phyloP scores from a whole-genome alignment of 2,888 invertebrate species.

The Ectemnius cavifrons region DNA sequence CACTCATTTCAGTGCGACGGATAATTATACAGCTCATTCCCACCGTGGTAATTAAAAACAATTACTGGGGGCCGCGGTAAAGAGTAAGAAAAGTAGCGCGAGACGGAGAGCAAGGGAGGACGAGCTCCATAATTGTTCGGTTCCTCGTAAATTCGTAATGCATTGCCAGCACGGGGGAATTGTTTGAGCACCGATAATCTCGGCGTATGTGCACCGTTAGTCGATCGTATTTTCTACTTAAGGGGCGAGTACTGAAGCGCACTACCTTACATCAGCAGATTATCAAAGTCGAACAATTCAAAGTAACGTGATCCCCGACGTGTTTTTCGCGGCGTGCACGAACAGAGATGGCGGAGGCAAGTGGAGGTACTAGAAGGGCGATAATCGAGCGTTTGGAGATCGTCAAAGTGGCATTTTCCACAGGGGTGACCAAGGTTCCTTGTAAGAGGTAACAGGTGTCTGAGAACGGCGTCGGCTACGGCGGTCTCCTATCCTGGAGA shows the following conservation, averaged over 20 bases:
- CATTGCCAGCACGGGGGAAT: neutral
- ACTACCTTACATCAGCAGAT: neutral
- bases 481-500: conserved; percentile 4
- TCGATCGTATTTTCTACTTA: no score
- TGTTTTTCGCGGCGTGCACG: neutral
- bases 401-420: conserved; percentile 20
- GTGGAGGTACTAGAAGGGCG: neutral
- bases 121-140: neutral
- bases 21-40: conserved; percentile 68
- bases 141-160: neutral
- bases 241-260: no score
- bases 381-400: conserved; percentile 19
- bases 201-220: neutral
- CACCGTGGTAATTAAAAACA: conserved; percentile 67
- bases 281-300: neutral
- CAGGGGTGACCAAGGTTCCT: no score
- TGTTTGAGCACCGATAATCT: neutral
- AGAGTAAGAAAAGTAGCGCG: neutral
- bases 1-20: conserved; percentile 59
- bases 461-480: conserved; percentile 13
- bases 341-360: neutral
- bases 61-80: conserved; percentile 59
- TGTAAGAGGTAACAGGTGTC: conserved; percentile 11
- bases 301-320: neutral
- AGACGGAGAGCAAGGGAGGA: no score